These are phyloP conservation scores for Drosophila anomelani DNA, from an alignment of 2,888 invertebrate species.

Conservation along the genomic window DNA sequence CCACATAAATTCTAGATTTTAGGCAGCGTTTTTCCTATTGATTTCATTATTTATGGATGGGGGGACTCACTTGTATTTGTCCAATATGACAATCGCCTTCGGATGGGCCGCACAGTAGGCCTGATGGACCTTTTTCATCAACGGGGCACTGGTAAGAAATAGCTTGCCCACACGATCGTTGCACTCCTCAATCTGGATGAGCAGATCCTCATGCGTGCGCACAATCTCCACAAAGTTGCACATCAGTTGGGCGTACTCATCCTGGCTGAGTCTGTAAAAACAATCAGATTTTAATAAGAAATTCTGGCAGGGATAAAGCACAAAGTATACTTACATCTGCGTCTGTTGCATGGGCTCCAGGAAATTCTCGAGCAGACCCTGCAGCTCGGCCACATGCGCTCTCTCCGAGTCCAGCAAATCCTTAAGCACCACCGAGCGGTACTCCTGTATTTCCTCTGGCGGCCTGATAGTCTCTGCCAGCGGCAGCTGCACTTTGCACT, in stretches of 20 bases:
- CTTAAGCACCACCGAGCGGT: slow-evolving; percentile 93
- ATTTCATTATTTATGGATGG: neutral
- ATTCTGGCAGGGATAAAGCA: neutral
- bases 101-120: slow-evolving; percentile 97
- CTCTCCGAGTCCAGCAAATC: slow-evolving; percentile 97
- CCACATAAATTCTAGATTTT: neutral
- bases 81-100: slow-evolving; percentile 95
- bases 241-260: slow-evolving; percentile 94
- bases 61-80: slow-evolving; percentile 92
- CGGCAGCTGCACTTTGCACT: slow-evolving; percentile 88
- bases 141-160: slow-evolving; percentile 93
- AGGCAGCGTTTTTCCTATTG: neutral
- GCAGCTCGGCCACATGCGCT: slow-evolving; percentile 95
- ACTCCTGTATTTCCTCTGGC: slow-evolving; percentile 90
- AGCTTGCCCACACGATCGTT: slow-evolving; percentile 94
- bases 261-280: slow-evolving; percentile 89
- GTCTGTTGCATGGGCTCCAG: slow-evolving; percentile 94
- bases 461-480: slow-evolving; percentile 88
- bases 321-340: slow-evolving; percentile 89
- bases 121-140: slow-evolving; percentile 93
- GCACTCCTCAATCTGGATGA: slow-evolving; percentile 92
- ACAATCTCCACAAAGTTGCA: slow-evolving; percentile 95
- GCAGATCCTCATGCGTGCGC: slow-evolving; percentile 92
- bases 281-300: neutral
- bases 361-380: slow-evolving; percentile 93